Percentiles rank a stretch among this genome's conserved stretches.
phyloP scores from a whole-genome alignment of 2,888 invertebrate genomes.

The Ichneumon xanthorius region DNA sequence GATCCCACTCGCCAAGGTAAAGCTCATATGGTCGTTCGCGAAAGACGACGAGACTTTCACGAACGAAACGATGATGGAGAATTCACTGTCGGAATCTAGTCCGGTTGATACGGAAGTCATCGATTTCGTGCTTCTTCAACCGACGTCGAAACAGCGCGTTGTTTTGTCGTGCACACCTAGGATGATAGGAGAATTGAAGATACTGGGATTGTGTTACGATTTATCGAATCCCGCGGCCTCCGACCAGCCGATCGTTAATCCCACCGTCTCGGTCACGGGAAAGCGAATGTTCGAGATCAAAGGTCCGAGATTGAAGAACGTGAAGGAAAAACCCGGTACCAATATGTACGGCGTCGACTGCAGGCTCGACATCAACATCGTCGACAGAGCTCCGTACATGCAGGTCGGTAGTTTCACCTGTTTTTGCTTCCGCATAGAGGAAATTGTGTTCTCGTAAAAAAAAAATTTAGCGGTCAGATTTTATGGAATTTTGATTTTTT shows the following conservation, averaged over 20 bases:
- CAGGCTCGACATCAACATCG: slow-evolving; percentile 90
- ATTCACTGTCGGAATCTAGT: slow-evolving; percentile 82
- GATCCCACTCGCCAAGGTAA: slow-evolving; percentile 89
- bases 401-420: slow-evolving; percentile 86
- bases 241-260: slow-evolving; percentile 75
- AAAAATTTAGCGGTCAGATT: no score
- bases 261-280: slow-evolving; percentile 86
- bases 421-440: no score
- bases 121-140: slow-evolving; percentile 87
- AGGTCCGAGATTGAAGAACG: slow-evolving; percentile 86
- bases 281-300: slow-evolving; percentile 87
- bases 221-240: slow-evolving; percentile 82
- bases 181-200: slow-evolving; percentile 89
- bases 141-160: slow-evolving; percentile 88
- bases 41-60: slow-evolving; percentile 83
- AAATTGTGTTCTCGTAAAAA: no score
- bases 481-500: no score
- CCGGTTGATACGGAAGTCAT: slow-evolving; percentile 87
- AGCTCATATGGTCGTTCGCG: slow-evolving; percentile 90
- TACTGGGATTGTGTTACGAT: slow-evolving; percentile 91
- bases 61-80: slow-evolving; percentile 85
- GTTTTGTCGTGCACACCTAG: slow-evolving; percentile 91
- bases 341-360: slow-evolving; percentile 88
- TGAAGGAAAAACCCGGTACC: slow-evolving; percentile 85
- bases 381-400: slow-evolving; percentile 93